phyloP scores from a whole-genome alignment of 2,888 invertebrate species.

The Gryllus longicercus region DNA sequence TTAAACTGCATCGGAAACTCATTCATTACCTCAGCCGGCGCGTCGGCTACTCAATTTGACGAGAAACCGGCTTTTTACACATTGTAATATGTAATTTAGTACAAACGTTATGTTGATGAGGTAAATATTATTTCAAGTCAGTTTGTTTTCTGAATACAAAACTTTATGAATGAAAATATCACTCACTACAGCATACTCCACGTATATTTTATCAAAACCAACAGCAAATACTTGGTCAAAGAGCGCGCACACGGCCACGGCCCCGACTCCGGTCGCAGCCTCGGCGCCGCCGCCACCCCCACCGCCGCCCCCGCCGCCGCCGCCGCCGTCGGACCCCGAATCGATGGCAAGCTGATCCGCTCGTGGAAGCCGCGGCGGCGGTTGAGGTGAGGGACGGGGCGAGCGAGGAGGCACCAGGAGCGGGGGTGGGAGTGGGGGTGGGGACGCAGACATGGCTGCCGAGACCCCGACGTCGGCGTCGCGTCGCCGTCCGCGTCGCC shows the following conservation, averaged over 20 bases:
- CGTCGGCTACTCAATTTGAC: conserved; percentile 2
- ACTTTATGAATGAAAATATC: background rate
- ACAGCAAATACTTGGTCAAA: background rate
- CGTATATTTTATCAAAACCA: background rate
- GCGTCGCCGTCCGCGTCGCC: too few relatives aligned
- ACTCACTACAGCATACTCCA: background rate
- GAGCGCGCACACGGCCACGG: background rate
- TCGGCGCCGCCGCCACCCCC: too few relatives aligned
- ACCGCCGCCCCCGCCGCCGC: too few relatives aligned
- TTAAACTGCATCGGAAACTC: background rate
- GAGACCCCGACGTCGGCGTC: too few relatives aligned
- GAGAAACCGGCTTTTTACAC: conserved; percentile 1
- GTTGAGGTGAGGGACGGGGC: too few relatives aligned
- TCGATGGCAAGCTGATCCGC: too few relatives aligned
- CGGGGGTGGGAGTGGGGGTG: too few relatives aligned
- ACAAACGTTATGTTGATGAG: conserved; percentile 8
- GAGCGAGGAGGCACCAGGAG: too few relatives aligned
- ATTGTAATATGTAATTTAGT: conserved; percentile 8
- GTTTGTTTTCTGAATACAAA: background rate
- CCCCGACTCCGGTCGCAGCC: too few relatives aligned
- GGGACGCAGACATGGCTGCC: too few relatives aligned
- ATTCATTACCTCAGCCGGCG: conserved; percentile 17
- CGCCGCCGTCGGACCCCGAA: too few relatives aligned
- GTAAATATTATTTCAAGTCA: conserved; percentile 9
- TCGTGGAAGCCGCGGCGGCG: too few relatives aligned